Base-by-base conservation (phyloP, 2,797 vertebrate genomes). In the Varecia variegata region DNA sequence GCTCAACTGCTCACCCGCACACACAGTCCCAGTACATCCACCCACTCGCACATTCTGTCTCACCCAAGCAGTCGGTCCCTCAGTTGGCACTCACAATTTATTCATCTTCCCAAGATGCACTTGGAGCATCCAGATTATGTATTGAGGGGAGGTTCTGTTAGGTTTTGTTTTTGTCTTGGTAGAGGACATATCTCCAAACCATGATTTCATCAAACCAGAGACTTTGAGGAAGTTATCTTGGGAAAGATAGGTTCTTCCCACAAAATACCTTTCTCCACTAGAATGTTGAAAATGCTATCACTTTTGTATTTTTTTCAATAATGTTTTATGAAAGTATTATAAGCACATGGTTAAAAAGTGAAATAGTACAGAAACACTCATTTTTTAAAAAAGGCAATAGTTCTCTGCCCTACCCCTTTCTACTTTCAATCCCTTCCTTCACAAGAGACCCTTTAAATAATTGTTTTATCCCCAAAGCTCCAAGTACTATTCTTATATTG, bases 1-100 rank as follows among this genome's bases (percentile, higher is more conserved):
- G 97, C 98, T 98, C 98, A 98, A 98, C 98, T 98, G 98, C 98
- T 98, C 98, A 98, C 98, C 97, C 98, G 96, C 97, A 97, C 94
- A 97, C 97, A 88, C 97, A 98, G 98, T 98, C 98, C 98, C 97
- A 98, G 98, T 96, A 98, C 98, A 98, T 98, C 98, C 98, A 95
- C 98, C 98, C 98, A 98, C 98, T 97, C 97, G 68, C 97, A 98
- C 98, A 98, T 98, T 98, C 98, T 98, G 98, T 98, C 98, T 98
- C 98, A 98, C 98, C 98, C 98, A 97, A 98, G 98, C 98, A 98
- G 97, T 98, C 97, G 77, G 97, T 97, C 97, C 98, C 98, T 98
- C 97, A 90, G 95, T 97, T 98, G 98, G 98, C 98, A 98, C 98
- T 97, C 95, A 95, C 86, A 97, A 97, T 98, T 96, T 97, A 98